Conservation (phyloP, 2,113 vertebrate species). For the Barbus barbus region DNA sequence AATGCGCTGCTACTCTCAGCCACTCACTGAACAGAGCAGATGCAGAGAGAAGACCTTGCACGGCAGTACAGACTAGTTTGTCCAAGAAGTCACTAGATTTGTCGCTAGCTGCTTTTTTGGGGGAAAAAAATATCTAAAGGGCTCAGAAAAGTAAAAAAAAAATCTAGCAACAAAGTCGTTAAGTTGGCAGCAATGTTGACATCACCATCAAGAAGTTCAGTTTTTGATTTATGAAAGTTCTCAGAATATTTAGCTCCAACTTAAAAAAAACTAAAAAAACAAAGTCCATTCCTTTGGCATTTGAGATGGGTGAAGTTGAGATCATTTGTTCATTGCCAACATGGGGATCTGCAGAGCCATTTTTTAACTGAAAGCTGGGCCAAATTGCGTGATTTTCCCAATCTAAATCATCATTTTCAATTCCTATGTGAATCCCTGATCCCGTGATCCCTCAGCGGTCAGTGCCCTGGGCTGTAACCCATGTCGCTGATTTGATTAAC, state of each 20-base stretch:
- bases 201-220: not conserved
- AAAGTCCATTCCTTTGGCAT: not conserved
- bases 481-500: slow-evolving; percentile 21
- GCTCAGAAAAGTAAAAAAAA: too few species aligned
- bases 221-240: not conserved
- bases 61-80: too few species aligned
- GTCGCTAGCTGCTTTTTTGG: too few species aligned
- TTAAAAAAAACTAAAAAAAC: too few species aligned
- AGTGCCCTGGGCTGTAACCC: not conserved
- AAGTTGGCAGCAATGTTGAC: not conserved
- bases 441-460: not conserved
- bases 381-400: not conserved
- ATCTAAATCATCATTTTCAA: not conserved
- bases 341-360: not conserved
- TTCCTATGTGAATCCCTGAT: not conserved
- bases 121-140: too few species aligned
- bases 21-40: too few species aligned
- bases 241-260: not conserved
- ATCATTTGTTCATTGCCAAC: not conserved
- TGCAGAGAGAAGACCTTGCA: too few species aligned
- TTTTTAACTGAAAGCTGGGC: not conserved
- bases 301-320: not conserved
- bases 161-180: not conserved
- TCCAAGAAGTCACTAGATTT: too few species aligned
- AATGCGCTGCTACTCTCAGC: too few species aligned